Percentiles rank a stretch among this genome's conserved stretches.
These are phyloP conservation scores for Antidorcas marsupialis DNA, from an alignment of 2,113 vertebrate species.

Conservation along the genomic window DNA sequence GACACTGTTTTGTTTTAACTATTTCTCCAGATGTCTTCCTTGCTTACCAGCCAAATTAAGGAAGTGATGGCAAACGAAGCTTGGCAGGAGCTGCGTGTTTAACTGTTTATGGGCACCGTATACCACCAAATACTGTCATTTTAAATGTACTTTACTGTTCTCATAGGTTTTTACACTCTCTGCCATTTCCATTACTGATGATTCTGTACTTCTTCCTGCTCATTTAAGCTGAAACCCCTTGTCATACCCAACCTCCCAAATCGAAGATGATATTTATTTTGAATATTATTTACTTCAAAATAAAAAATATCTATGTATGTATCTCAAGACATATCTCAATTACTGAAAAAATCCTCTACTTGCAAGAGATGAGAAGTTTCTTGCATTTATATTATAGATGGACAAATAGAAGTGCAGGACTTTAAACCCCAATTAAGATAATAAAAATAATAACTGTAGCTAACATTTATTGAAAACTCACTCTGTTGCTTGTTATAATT, in stretches of 20 bases:
- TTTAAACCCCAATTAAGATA: constrained; percentile 9
- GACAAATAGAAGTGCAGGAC: neutral
- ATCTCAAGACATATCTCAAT: neutral
- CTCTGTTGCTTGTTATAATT: neutral
- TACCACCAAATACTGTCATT: constrained; percentile 43
- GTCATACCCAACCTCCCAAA: neutral
- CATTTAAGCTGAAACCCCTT: neutral
- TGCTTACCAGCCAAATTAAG: constrained; percentile 62
- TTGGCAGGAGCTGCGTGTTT: constrained; percentile 38
- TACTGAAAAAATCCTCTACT: neutral
- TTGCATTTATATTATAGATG: constrained; percentile 3
- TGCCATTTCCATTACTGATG: neutral
- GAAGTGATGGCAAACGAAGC: constrained; percentile 53
- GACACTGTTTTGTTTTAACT: constrained; percentile 70
- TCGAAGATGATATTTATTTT: neutral
- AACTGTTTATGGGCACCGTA: constrained; percentile 31
- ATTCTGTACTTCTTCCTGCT: neutral
- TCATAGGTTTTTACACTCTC: constrained; percentile 32
- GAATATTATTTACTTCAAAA: constrained; percentile 10
- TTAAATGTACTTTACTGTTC: constrained; percentile 57
- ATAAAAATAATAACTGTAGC: neutral
- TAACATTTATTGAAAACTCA: neutral
- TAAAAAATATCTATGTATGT: neutral
- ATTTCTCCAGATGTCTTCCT: constrained; percentile 68
- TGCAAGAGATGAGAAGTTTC: neutral